phyloP scores from a whole-genome alignment of 2,113 vertebrate species.

The Solea solea region DNA sequence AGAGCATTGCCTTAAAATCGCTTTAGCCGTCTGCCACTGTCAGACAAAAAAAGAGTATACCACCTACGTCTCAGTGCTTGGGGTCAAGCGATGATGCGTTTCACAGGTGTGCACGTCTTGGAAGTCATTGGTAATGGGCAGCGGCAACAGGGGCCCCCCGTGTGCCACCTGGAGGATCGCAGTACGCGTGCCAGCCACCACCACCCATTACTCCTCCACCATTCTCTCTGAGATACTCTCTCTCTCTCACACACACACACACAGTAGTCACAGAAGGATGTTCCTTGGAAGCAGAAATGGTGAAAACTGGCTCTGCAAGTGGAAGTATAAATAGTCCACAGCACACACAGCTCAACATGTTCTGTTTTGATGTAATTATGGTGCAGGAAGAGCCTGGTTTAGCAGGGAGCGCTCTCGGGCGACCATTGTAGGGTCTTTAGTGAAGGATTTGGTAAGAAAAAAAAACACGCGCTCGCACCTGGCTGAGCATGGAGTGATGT shows the following conservation, averaged over 20 bases:
- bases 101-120: slow-evolving; percentile 73
- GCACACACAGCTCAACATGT: slow-evolving; percentile 70
- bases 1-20: slow-evolving; percentile 71
- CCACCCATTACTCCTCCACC: slow-evolving; percentile 48
- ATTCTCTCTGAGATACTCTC: slow-evolving; percentile 16
- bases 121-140: slow-evolving; percentile 68
- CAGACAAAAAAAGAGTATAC: slow-evolving; percentile 57
- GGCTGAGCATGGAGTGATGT: slow-evolving; percentile 46
- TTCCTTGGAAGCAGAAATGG: slow-evolving; percentile 73
- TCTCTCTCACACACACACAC: slow-evolving; percentile 11
- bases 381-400: slow-evolving; percentile 73
- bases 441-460: slow-evolving; percentile 68
- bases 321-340: slow-evolving; percentile 76
- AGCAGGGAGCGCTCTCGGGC: slow-evolving; percentile 65
- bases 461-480: slow-evolving; percentile 60
- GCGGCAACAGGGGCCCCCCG: slow-evolving; percentile 46
- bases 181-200: slow-evolving; percentile 46
- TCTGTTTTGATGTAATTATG: slow-evolving; percentile 78
- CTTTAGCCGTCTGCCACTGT: slow-evolving; percentile 74
- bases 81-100: slow-evolving; percentile 74
- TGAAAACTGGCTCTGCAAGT: slow-evolving; percentile 65
- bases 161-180: slow-evolving; percentile 75
- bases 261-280: slow-evolving; percentile 62
- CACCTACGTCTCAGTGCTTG: slow-evolving; percentile 63
- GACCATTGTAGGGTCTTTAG: slow-evolving; percentile 65